Percentiles rank a stretch among this genome's conserved stretches.
phyloP scores from a whole-genome alignment of 2,888 invertebrate species.

The Stictocephala bisonia region DNA sequence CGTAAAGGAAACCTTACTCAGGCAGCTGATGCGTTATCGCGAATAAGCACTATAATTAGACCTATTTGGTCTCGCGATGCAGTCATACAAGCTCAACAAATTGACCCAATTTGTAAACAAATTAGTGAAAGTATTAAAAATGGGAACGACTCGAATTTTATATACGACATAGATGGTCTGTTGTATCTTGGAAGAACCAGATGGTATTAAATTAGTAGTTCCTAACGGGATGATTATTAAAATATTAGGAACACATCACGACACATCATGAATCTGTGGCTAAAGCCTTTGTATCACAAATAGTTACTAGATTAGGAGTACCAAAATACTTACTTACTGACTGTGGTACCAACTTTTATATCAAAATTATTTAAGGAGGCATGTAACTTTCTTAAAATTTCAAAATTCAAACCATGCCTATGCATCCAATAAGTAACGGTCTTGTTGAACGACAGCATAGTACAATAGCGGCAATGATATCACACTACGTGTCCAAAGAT shows the following conservation, averaged over 20 bases:
- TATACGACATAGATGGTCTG: not conserved
- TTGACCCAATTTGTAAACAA: not conserved
- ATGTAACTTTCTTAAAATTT: slow-evolving; percentile 22
- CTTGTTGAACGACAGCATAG: slow-evolving; percentile 60
- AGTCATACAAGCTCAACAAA: not conserved
- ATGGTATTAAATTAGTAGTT: not conserved
- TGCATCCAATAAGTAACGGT: slow-evolving; percentile 61
- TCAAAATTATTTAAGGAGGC: slow-evolving; percentile 59
- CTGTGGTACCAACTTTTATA: slow-evolving; percentile 63
- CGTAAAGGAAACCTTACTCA: not conserved
- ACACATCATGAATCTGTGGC: slow-evolving; percentile 60
- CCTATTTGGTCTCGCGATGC: slow-evolving; percentile 8
- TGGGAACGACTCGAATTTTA: not conserved
- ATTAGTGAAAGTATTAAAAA: not conserved
- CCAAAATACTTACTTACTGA: slow-evolving; percentile 63
- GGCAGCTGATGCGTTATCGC: not conserved
- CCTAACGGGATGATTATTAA: slow-evolving; percentile 1
- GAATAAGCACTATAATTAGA: not conserved
- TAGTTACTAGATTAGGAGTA: slow-evolving; percentile 61
- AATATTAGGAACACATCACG: slow-evolving; percentile 54
- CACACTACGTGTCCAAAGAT: slow-evolving; percentile 58
- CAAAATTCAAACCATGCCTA: slow-evolving; percentile 53
- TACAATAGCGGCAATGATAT: slow-evolving; percentile 60
- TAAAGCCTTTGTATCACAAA: slow-evolving; percentile 59
- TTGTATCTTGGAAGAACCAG: too few species aligned